These are phyloP conservation scores for Cyclophora albipunctata DNA, from an alignment of 2,888 invertebrate genomes.

Conservation along the genomic window DNA sequence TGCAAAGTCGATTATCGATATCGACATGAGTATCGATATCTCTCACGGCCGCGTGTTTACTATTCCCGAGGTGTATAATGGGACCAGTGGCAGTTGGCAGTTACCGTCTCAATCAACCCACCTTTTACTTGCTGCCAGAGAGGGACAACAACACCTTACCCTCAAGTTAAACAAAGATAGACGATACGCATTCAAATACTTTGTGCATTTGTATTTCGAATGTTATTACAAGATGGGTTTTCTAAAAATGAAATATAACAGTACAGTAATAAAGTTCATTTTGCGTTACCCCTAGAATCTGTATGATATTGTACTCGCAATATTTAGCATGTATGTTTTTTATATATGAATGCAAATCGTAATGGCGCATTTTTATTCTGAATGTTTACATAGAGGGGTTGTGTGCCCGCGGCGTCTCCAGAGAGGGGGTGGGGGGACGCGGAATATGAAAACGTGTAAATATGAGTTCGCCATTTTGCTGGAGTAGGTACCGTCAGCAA, in stretches of 20 bases:
- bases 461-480: slow-evolving; percentile 62
- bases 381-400: slow-evolving; percentile 72
- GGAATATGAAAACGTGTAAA: slow-evolving; percentile 38
- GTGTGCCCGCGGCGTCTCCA: slow-evolving; percentile 24
- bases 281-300: slow-evolving; percentile 7
- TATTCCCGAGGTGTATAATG: slow-evolving; percentile 63
- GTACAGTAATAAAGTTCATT: slow-evolving; percentile 18
- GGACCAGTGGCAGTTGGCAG: slow-evolving; percentile 73
- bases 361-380: slow-evolving; percentile 72
- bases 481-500: slow-evolving; percentile 51
- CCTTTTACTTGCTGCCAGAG: slow-evolving; percentile 62
- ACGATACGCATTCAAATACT: slow-evolving; percentile 48
- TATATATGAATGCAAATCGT: slow-evolving; percentile 76
- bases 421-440: slow-evolving; percentile 2
- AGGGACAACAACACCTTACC: slow-evolving; percentile 24
- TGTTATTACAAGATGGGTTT: slow-evolving; percentile 5
- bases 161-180: slow-evolving; percentile 31
- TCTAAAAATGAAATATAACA: slow-evolving; percentile 13
- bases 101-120: slow-evolving; percentile 71
- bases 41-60: slow-evolving; percentile 44
- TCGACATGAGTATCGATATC: neutral
- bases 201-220: slow-evolving; percentile 51
- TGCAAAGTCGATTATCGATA: slow-evolving; percentile 17
- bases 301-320: slow-evolving; percentile 43
- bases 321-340: slow-evolving; percentile 74